Conservation (phyloP, 2,113 vertebrate genomes). For the Actenoides hombroni region DNA sequence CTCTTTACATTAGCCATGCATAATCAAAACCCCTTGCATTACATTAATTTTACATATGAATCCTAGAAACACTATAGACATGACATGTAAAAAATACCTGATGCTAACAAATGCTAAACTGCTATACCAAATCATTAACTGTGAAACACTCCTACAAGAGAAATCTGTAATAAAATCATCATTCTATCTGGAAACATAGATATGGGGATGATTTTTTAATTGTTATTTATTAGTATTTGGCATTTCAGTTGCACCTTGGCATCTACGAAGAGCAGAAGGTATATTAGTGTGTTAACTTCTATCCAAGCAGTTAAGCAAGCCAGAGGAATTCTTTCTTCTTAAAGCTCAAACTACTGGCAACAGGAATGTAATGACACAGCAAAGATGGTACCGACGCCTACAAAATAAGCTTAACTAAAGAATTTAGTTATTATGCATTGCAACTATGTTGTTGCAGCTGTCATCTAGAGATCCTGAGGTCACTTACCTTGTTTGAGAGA, state of each 20-base stretch:
- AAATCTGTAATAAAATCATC: background rate
- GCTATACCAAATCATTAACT: background rate
- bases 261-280: background rate
- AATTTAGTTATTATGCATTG: background rate
- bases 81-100: background rate
- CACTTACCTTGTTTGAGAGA: background rate
- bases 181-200: background rate
- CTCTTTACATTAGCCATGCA: background rate
- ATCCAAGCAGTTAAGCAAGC: background rate
- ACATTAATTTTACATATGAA: background rate
- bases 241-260: background rate
- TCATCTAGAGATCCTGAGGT: background rate
- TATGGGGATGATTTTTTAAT: background rate
- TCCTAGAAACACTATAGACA: background rate
- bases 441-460: conserved; percentile 22
- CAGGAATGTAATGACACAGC: conserved; percentile 47
- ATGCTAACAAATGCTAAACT: background rate
- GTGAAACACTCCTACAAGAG: background rate
- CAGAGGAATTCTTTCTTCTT: background rate
- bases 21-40: background rate
- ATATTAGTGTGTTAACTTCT: background rate
- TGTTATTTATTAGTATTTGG: background rate
- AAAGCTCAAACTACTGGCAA: background rate
- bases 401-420: background rate
- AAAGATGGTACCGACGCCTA: background rate